phyloP scores from a whole-genome alignment of 2,888 invertebrate species.

The Hirtodrosophila alboralis region DNA sequence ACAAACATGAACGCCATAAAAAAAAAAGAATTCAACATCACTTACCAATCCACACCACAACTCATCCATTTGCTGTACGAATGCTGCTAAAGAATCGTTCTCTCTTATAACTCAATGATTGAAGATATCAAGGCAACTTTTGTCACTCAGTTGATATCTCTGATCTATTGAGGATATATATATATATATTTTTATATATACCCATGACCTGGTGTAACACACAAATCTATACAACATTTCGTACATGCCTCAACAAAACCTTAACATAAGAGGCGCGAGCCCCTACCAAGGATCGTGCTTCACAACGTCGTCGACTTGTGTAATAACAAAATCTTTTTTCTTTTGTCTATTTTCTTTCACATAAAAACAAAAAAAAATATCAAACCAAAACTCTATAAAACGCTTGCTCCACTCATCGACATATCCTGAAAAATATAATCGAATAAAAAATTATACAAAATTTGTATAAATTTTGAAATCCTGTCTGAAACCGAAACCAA shows the following conservation, averaged over 20 bases:
- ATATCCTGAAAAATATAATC: constrained; percentile 60
- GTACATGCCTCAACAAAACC: constrained; percentile 49
- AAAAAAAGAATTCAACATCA: constrained; percentile 18
- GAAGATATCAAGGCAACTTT: constrained; percentile 42
- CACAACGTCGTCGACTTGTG: constrained; percentile 68
- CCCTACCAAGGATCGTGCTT: constrained; percentile 41
- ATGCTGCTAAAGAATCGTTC: constrained; percentile 21
- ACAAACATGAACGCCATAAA: constrained; percentile 22
- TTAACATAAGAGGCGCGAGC: constrained; percentile 40
- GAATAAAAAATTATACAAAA: constrained; percentile 43
- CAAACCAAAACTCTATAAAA: constrained; percentile 66
- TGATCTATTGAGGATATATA: constrained; percentile 25
- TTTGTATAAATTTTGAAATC: constrained; percentile 50
- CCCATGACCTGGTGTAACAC: constrained; percentile 28
- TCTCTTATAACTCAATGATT: constrained; percentile 35
- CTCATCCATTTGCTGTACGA: constrained; percentile 39
- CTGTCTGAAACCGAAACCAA: constrained; percentile 60
- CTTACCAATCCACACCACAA: constrained; percentile 38
- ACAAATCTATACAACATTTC: constrained; percentile 37
- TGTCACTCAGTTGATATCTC: constrained; percentile 39
- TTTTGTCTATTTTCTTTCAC: constrained; percentile 81
- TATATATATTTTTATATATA: too few species aligned
- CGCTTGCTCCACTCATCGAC: constrained; percentile 81
- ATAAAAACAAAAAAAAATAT: constrained; percentile 52
- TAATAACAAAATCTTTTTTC: constrained; percentile 80